Percentiles rank a stretch among this genome's conserved stretches.
Evolutionary conservation across 1,140 invertebrate genomes (phyloP).

Genomic region (Penaeus indicus): DNA sequence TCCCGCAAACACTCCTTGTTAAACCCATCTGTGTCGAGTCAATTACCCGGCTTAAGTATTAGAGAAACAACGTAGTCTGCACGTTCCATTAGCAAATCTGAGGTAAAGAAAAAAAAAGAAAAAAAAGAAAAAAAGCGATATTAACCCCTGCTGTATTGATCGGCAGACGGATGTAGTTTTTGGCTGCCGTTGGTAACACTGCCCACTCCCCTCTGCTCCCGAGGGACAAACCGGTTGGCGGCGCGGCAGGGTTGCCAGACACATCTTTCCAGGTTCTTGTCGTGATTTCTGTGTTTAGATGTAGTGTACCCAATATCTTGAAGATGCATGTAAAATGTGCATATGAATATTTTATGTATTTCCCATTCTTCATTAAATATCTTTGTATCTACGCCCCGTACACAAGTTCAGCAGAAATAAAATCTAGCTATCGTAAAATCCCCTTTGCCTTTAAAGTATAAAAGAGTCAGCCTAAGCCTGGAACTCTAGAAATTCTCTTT

Average conservation of each 20-base stretch:
- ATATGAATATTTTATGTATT: too few relatives aligned
- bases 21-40: too few relatives aligned
- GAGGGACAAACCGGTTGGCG: slow-evolving; percentile 54
- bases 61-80: too few relatives aligned
- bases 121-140: neutral
- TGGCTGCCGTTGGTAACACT: neutral
- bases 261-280: neutral
- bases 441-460: neutral
- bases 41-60: too few relatives aligned
- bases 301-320: too few relatives aligned
- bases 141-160: neutral
- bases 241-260: slow-evolving; percentile 30
- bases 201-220: slow-evolving; percentile 33
- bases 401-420: neutral
- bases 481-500: slow-evolving; percentile 55
- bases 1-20: too few relatives aligned
- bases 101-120: neutral
- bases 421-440: neutral
- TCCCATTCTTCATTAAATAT: neutral
- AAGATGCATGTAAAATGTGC: too few relatives aligned
- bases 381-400: neutral
- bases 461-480: slow-evolving; percentile 39
- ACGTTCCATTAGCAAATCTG: too few relatives aligned
- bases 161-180: neutral
- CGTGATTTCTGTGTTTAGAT: too few relatives aligned